Base-by-base conservation (phyloP, 2,113 vertebrate species). In the Nannospalax galili region DNA sequence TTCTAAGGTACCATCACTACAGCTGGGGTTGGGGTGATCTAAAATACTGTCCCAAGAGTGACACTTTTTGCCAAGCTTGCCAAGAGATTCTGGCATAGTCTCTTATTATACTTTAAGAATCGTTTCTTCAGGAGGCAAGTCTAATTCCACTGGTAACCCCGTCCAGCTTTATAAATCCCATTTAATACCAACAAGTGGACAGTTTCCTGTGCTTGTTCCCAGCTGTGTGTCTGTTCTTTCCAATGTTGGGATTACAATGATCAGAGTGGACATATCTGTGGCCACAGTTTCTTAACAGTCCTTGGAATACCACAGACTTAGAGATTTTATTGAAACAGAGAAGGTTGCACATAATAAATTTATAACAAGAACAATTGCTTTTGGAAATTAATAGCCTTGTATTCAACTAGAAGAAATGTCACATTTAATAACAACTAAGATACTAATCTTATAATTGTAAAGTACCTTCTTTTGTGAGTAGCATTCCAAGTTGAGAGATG, bases 361-460 rank as follows among this genome's bases (percentile, higher is more conserved):
- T 67, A 93, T 40, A 80, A 85, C 35, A 90, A 81, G 80, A 58
- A 42, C 89, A 82, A 92, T 73, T 89, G 65, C 60, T 92, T 35
- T 90, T 87, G 65, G 65, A 92, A 64, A 93, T 5, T 80, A 92
- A 73, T 52, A 45, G 52, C 24, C 48, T 12, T 82, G 30, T 70
- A 5, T 94, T 95, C 65, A 82, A 32, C 48, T 79, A 10, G 19
- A 95, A 32, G 74, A 95, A 90, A 52, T 95, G 75, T 45, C 86
- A 86, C 82, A 81, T 70, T 96, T 91, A 91, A 91, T 91, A 69
- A 91, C 84, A 73, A 84, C 48, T 75, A 92, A 85, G 86, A 87
- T 58, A 5, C 26, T 92, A 92, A 91, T 84, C 58, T 84, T 80
- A 35, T 42, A 82, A 87, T 45, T 52, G 30, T 73, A 87, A 81